These are phyloP conservation scores for Nibea coibor DNA, from an alignment of 2,113 vertebrate genomes.

Conservation along the genomic window DNA sequence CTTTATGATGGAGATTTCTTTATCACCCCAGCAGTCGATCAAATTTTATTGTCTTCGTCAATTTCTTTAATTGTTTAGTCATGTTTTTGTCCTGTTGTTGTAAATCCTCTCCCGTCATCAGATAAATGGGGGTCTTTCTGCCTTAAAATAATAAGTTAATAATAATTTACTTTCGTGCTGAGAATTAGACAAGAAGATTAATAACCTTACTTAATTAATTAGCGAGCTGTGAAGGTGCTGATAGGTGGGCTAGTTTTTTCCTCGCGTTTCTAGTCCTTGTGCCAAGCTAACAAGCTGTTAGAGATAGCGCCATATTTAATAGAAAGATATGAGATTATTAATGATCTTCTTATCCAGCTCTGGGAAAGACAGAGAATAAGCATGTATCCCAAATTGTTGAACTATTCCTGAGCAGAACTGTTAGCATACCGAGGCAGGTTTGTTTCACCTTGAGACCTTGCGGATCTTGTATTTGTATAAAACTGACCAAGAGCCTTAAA, in stretches of 20 bases:
- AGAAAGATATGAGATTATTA: background rate
- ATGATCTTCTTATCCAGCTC: background rate
- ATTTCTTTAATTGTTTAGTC: background rate
- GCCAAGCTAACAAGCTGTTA: background rate
- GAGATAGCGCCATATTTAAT: background rate
- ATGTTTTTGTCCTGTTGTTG: background rate
- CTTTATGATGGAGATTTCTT: background rate
- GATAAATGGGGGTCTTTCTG: background rate
- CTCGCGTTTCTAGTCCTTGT: background rate
- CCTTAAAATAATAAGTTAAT: background rate
- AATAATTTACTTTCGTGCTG: background rate
- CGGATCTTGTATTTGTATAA: background rate
- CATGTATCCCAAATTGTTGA: background rate
- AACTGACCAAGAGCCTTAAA: background rate
- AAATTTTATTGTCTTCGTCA: too few species aligned
- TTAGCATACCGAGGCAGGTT: background rate
- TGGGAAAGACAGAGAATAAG: background rate
- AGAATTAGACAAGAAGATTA: background rate
- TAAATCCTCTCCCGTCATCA: background rate
- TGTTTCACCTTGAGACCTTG: background rate
- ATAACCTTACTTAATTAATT: too few species aligned
- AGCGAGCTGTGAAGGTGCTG: background rate
- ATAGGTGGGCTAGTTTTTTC: background rate
- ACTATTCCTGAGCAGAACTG: background rate
- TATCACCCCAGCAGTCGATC: background rate